Base-by-base conservation (phyloP, 2,797 vertebrate species). In the Urophycis tenuis region DNA sequence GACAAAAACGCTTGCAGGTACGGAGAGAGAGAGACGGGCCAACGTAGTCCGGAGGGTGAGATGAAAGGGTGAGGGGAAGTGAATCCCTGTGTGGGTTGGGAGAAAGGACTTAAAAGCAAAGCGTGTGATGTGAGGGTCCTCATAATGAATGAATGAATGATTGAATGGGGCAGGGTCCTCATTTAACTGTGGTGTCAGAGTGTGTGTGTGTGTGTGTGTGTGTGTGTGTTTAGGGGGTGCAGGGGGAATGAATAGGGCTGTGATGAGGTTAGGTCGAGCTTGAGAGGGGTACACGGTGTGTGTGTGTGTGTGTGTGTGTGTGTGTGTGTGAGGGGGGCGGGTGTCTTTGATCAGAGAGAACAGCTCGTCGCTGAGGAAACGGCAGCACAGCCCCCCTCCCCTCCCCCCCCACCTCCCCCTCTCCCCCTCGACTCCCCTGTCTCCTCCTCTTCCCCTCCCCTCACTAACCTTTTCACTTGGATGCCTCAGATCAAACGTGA, bases 321-420 rank as follows among this genome's bases (percentile, higher is more conserved):
- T 3, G 33, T 3, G 33, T 34, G 33, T 3, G 33, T 3, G 33
- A 14, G 41, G 41, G 41, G 41, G 41, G 41, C 12, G 10, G 41
- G 4, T 79, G 77, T 72, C 79, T 89, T 85, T 86, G 86, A 88
- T 89, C 82, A 84, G 35, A 60, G 41, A 75, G 17, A 53, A 75
- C n/a, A 79, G 64, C 84, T 80, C 80, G 84, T 85, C 79, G 80
- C 71, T 64, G 78, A 82, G 45, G 45, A 22, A 53, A 53, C 19
- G 45, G 45, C 45, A 22, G 14, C 41, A 17, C 14, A 3, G 36
- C 3, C 36, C 11, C 36, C 36, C 36, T 36, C 33, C 33, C 7
- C 33, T 7, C 7, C 33, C 33, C 33, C 7, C 33, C 3, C 7
- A 34, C 33, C 33, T 34, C 33, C 33, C 33, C 33, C 33, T 34